Percentiles rank a stretch among this genome's conserved stretches.
These are phyloP conservation scores for Thymelicus lineola DNA, from an alignment of 2,888 invertebrate genomes.

Conservation along the genomic window DNA sequence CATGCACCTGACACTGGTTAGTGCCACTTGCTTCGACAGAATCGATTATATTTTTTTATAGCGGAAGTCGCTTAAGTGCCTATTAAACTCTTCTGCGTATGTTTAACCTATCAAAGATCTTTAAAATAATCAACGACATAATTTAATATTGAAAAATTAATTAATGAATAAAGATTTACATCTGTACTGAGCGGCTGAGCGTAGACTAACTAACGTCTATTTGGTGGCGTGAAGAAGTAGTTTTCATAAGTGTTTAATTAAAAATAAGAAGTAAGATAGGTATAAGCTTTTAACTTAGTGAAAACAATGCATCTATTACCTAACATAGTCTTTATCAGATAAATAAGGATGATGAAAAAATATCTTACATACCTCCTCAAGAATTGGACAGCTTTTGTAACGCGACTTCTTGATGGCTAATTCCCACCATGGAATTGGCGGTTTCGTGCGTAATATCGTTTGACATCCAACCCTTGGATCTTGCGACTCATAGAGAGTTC, in stretches of 20 bases:
- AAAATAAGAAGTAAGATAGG: neutral
- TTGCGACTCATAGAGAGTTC: conserved; percentile 81
- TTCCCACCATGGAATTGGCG: conserved; percentile 95
- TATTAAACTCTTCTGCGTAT: conserved; percentile 23
- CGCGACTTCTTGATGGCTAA: conserved; percentile 92
- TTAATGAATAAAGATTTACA: neutral
- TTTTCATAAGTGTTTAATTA: neutral
- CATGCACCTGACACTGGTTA: conserved; percentile 39
- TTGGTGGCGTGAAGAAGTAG: too few relatives aligned
- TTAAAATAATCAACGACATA: neutral
- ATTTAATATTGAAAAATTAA: conserved; percentile 3
- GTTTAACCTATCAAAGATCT: conserved; percentile 1
- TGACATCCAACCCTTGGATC: conserved; percentile 89
- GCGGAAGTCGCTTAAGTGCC: conserved; percentile 46
- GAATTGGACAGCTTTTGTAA: conserved; percentile 92
- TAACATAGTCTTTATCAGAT: too few relatives aligned
- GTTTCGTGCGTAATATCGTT: conserved; percentile 87
- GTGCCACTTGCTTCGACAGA: conserved; percentile 40
- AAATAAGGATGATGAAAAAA: conserved; percentile 25
- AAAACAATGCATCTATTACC: too few relatives aligned
- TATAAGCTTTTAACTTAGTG: too few relatives aligned
- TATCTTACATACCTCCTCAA: conserved; percentile 88
- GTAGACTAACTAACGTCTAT: too few relatives aligned
- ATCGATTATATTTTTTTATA: conserved; percentile 47
- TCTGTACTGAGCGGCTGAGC: neutral